Evolutionary conservation across 2,113 vertebrate species (phyloP).

Genomic region (Tragulus kanchil): DNA sequence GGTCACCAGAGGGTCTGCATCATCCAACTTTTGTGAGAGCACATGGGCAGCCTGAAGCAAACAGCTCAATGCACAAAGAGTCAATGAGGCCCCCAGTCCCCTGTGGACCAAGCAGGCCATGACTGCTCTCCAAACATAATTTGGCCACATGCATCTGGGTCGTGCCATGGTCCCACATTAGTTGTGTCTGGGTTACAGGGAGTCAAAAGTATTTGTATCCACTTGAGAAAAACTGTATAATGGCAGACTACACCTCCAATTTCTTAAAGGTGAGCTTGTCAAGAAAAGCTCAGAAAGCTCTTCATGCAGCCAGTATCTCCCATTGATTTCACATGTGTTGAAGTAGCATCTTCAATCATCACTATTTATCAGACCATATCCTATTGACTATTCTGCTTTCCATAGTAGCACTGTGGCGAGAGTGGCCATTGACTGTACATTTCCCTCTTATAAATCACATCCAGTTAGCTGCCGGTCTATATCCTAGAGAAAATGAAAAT

Average conservation of each 20-base stretch:
- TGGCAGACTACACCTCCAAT: slow-evolving; percentile 79
- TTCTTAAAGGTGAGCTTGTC: slow-evolving; percentile 86
- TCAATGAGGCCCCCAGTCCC: slow-evolving; percentile 86
- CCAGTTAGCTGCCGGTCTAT: slow-evolving; percentile 90
- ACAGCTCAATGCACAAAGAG: slow-evolving; percentile 90
- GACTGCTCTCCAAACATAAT: slow-evolving; percentile 84
- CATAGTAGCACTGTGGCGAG: slow-evolving; percentile 87
- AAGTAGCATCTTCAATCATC: slow-evolving; percentile 89
- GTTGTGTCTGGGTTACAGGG: slow-evolving; percentile 81
- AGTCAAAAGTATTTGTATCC: slow-evolving; percentile 90
- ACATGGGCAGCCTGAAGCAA: slow-evolving; percentile 89
- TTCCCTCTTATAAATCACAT: slow-evolving; percentile 91
- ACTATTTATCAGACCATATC: slow-evolving; percentile 89
- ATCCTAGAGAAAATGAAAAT: slow-evolving; percentile 93
- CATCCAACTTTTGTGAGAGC: slow-evolving; percentile 95
- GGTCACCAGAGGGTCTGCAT: slow-evolving; percentile 95
- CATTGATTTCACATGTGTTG: slow-evolving; percentile 88
- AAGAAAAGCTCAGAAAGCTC: slow-evolving; percentile 87
- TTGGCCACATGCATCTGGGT: slow-evolving; percentile 87
- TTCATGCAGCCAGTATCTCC: slow-evolving; percentile 88
- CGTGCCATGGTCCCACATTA: slow-evolving; percentile 92
- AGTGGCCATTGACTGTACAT: slow-evolving; percentile 89
- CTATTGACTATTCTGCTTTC: slow-evolving; percentile 91
- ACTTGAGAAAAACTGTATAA: slow-evolving; percentile 78
- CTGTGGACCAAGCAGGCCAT: slow-evolving; percentile 85